phyloP scores from a whole-genome alignment of 53 echinoderm and acorn worm genomes.

The Crossaster papposus region DNA sequence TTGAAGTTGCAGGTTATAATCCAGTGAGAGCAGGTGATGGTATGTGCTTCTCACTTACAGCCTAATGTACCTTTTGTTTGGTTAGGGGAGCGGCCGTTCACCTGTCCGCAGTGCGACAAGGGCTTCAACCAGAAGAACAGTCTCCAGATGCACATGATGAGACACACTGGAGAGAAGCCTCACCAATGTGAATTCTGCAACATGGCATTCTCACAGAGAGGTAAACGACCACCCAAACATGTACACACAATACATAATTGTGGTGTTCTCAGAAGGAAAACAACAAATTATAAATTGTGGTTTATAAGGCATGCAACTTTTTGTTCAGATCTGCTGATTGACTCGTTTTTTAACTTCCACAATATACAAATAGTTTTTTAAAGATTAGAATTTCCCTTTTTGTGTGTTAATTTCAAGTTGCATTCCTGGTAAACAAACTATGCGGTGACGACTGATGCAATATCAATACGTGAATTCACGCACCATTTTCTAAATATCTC shows the following conservation, averaged over 20 bases:
- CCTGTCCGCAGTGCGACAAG: slow-evolving; percentile 88
- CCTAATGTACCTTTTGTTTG: background rate
- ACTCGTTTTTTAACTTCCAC: no score
- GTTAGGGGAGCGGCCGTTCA: slow-evolving; percentile 83
- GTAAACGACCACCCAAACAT: slow-evolving; percentile 34
- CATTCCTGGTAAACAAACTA: no score
- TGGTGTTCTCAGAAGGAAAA: background rate
- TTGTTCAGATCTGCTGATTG: no score
- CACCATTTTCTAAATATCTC: background rate
- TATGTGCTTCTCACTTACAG: no score
- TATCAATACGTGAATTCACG: background rate
- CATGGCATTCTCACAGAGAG: slow-evolving; percentile 88
- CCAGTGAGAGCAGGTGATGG: no score
- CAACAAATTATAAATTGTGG: background rate
- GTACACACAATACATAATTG: background rate
- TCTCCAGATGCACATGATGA: slow-evolving; percentile 90
- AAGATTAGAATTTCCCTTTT: no score
- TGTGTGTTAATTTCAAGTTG: no score
- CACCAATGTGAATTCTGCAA: slow-evolving; percentile 80
- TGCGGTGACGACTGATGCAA: no score
- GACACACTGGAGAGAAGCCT: slow-evolving; percentile 92
- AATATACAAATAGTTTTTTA: no score
- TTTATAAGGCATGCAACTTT: no score
- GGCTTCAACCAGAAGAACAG: slow-evolving; percentile 99
- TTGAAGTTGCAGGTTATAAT: no score